Evolutionary conservation across 2,113 vertebrate species (phyloP).

Genomic region (Sebastes schlegelii): DNA sequence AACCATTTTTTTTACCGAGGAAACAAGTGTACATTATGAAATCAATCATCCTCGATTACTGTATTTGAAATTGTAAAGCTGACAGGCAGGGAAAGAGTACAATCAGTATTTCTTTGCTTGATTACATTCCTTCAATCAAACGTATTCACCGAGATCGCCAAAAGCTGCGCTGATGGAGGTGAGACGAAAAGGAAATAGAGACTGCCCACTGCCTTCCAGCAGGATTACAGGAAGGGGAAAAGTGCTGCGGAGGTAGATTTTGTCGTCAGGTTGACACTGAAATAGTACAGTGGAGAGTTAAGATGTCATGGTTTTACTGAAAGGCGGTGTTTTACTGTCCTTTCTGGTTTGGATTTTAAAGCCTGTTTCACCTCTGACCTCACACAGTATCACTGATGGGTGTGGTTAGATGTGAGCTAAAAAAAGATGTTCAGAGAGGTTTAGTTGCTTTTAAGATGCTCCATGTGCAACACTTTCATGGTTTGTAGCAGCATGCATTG

Average conservation of each 20-base stretch:
- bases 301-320: not conserved
- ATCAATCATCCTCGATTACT: conserved; percentile 42
- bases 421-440: no score
- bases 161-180: conserved; percentile 7
- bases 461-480: no score
- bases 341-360: not conserved
- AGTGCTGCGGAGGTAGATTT: not conserved
- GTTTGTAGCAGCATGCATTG: no score
- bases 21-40: conserved; percentile 7
- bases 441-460: no score
- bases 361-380: no score
- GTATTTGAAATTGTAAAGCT: conserved; percentile 26
- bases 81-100: conserved; percentile 27
- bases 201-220: not conserved
- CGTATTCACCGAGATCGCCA: conserved; percentile 35
- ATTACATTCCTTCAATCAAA: conserved; percentile 64
- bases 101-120: conserved; percentile 47
- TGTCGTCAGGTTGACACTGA: not conserved
- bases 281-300: not conserved
- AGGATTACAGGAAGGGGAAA: not conserved
- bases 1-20: not conserved
- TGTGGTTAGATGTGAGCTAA: not conserved
- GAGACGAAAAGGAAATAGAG: conserved; percentile 16
- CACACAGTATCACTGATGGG: not conserved
- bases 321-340: not conserved